Base-by-base conservation (phyloP, 2,888 invertebrate species). In the Zele albiditarsus region DNA sequence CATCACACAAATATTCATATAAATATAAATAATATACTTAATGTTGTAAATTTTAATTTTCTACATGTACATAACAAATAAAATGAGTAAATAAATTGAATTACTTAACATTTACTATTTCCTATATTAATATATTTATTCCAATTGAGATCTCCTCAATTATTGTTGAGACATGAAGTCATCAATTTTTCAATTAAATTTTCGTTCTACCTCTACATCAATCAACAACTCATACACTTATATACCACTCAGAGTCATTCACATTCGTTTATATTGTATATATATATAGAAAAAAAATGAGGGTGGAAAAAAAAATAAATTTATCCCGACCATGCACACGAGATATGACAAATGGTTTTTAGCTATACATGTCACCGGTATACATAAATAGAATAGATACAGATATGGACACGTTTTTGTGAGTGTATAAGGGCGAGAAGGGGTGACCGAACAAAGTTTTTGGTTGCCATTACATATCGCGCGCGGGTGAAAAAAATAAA, bases 331-430 rank as follows among this genome's bases (percentile, higher is more conserved):
- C 10, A 62, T 12, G 38, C 38, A 38, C 38, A 38, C 38, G 87
- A 6, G 25, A 62, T 62, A 88, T 88, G 88, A 88, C 87, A 88
- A 88, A 88, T 88, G 87, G 86, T 87, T 84, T 84, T 85, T 84
- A 82, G 83, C 77, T 80, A 76, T 80, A 76, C 77, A 53, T 20
- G 20, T 53, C 20, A 20, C 8, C 20, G 38, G 8, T 76, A 75
- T 77, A 76, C 20, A 53, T 20, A 53, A n/a, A 20, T 53, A 20
- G 5, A 53, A 53, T 53, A 53, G 8, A 53, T 53, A 53, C 27
- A 60, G 10, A 60, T 60, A 78, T 80, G 80, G 74, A 75, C 78
- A 77, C 74, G 73, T 76, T 69, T 70, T 70, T 73, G 60, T 77
- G 66, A 72, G 67, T 66, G 70, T 74, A 74, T 68, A 78, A 77